Evolutionary conservation across 1,140 invertebrate genomes (phyloP).

Genomic region (Sesamia nonagrioides): DNA sequence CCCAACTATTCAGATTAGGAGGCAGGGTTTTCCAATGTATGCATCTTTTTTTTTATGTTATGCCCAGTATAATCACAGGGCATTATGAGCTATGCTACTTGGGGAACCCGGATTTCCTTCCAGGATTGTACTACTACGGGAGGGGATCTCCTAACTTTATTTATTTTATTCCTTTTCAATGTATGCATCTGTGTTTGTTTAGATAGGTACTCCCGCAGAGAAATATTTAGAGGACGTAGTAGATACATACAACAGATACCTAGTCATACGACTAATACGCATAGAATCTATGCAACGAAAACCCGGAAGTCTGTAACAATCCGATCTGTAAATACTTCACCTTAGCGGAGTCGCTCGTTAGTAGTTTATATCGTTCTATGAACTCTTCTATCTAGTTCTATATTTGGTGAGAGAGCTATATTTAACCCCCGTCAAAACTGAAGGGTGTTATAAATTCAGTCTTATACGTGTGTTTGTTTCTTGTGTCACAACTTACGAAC

Average conservation of each 20-base stretch:
- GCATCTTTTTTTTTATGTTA: no score
- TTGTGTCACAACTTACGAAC: constrained; percentile 17
- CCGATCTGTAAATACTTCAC: constrained; percentile 36
- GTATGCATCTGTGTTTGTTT: constrained; percentile 6
- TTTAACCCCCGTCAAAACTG: constrained; percentile 46
- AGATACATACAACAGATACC: neutral
- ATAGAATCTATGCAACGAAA: constrained; percentile 17
- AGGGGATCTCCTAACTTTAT: no score
- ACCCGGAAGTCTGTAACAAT: constrained; percentile 26
- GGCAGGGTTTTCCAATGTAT: no score
- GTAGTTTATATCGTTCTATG: constrained; percentile 42
- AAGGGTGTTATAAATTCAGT: constrained; percentile 37
- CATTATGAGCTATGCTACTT: no score
- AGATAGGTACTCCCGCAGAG: constrained; percentile 1
- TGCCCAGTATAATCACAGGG: no score
- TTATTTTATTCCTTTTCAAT: neutral
- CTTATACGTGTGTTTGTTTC: constrained; percentile 35
- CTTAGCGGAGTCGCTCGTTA: constrained; percentile 3
- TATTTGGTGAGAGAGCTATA: constrained; percentile 7
- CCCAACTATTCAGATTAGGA: no score
- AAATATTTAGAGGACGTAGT: constrained; percentile 18
- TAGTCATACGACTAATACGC: neutral
- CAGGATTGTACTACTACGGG: no score
- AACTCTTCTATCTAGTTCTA: constrained; percentile 37
- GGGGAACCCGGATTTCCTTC: no score